phyloP scores from a whole-genome alignment of 2,797 vertebrate species.

The Mus spretus region DNA sequence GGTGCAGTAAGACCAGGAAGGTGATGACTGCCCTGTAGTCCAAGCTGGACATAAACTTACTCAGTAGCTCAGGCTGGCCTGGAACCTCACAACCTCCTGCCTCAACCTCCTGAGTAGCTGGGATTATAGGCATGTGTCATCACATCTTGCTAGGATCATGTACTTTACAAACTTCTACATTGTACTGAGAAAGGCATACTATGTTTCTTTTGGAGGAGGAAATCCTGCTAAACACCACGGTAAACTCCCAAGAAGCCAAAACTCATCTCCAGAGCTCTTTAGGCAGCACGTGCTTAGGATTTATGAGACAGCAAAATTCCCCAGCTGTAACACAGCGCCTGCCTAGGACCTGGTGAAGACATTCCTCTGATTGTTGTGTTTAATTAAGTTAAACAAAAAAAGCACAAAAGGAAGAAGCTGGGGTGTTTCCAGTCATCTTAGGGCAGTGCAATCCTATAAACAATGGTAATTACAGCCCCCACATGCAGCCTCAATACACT shows the following conservation, averaged over 20 bases:
- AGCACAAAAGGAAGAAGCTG: constrained; percentile 54
- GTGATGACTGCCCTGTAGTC: background rate
- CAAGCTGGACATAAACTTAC: background rate
- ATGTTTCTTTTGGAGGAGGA: constrained; percentile 48
- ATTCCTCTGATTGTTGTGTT: constrained; percentile 50
- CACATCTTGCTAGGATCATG: background rate
- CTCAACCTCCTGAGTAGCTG: background rate
- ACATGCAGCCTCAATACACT: background rate
- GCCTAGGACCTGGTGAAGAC: background rate
- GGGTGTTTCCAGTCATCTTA: constrained; percentile 68
- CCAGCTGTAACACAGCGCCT: background rate
- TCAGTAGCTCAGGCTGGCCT: background rate
- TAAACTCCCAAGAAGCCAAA: constrained; percentile 50
- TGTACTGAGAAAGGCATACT: constrained; percentile 49
- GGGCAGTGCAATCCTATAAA: constrained; percentile 76
- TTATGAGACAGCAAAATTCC: background rate
- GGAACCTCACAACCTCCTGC: background rate
- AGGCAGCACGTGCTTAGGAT: constrained; percentile 29
- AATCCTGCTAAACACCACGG: constrained; percentile 41
- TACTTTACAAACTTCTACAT: constrained; percentile 15
- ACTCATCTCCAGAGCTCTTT: constrained; percentile 29
- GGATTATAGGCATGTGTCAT: background rate
- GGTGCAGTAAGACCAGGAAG: background rate
- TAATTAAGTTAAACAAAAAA: constrained; percentile 69
- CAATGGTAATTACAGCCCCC: constrained; percentile 56